Evolutionary conservation across 2,888 invertebrate genomes (phyloP), one percentile per base, ranked within the genome.

Genomic region (Cacoxenus indagator): DNA sequence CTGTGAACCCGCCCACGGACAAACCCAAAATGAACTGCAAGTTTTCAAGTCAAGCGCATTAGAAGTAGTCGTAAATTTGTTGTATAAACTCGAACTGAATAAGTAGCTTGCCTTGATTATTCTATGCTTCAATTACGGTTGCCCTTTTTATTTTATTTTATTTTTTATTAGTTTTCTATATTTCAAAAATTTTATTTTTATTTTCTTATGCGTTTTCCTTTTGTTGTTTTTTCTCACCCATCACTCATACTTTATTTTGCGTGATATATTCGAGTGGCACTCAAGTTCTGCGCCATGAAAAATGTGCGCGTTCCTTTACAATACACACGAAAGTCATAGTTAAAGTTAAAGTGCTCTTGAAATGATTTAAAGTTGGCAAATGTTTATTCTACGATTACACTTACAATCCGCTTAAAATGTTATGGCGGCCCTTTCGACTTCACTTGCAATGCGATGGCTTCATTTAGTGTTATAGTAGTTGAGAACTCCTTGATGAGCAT

Each of bases 21-120:
- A 48, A 31, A 19, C 26, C 4, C 11, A 43, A 14, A n/a, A 61
- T 17, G 31, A 14, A 61, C 22, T 31, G 14, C 37, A 14, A 37
- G 61, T 62, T 24, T 62, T 43, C 31, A 51, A 62, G 61, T 62
- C 61, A 45, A 62, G 61, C 45, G 61, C 61, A 45, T 62, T 43
- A 45, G 19, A 62, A 62, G 61, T 45, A 22, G n/a, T n/a, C n/a
- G n/a, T n/a, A n/a, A n/a, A n/a, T 37, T 37, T 37, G 59, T 69
- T 70, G 69, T 70, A 69, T 67, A 57, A 66, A 69, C 73, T 74
- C 67, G 69, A 74, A 64, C 61, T 69, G 69, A 74, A 70, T 71
- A 51, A 66, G 57, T 57, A n/a, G 57, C 43, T 66, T 43, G 59
- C 45, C 22, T 64, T 61, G 65, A 69, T 67, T 54, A 62, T 62